Evolutionary conservation across 2,113 vertebrate species (phyloP).

Genomic region (Gavialis gangeticus): DNA sequence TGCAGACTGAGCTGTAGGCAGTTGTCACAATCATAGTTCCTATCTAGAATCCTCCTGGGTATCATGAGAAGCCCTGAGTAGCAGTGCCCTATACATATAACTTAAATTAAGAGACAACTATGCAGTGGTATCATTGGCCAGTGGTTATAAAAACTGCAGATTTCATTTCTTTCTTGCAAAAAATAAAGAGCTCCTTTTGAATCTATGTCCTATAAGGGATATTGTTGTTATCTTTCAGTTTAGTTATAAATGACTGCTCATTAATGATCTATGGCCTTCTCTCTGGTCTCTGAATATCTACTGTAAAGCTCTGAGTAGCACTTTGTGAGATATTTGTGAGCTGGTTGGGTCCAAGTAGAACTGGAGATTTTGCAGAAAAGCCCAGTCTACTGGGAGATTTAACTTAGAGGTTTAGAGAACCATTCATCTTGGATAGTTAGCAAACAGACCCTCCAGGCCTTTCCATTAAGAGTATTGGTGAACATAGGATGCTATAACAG

Average conservation of each 20-base stretch:
- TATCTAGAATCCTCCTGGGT: neutral
- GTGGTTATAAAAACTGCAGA: neutral
- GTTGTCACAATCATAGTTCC: neutral
- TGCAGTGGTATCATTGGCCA: neutral
- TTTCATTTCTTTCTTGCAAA: neutral
- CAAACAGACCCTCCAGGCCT: neutral
- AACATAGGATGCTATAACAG: slow-evolving; percentile 24
- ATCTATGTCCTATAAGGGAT: neutral
- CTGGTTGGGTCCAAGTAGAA: neutral
- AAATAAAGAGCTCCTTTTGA: neutral
- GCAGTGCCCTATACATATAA: no score
- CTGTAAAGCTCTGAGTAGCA: neutral
- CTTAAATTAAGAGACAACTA: no score
- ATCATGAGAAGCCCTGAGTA: no score
- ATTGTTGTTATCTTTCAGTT: neutral
- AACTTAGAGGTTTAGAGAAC: neutral
- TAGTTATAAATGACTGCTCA: neutral
- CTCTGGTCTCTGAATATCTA: neutral
- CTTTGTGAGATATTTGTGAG: neutral
- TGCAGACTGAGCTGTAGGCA: neutral
- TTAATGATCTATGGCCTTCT: neutral
- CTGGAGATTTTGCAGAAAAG: neutral
- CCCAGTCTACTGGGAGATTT: neutral
- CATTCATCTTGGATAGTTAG: slow-evolving; percentile 13
- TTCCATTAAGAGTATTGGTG: neutral